Evolutionary conservation across 2,797 vertebrate species (phyloP).

Genomic region (Lagorchestes hirsutus): DNA sequence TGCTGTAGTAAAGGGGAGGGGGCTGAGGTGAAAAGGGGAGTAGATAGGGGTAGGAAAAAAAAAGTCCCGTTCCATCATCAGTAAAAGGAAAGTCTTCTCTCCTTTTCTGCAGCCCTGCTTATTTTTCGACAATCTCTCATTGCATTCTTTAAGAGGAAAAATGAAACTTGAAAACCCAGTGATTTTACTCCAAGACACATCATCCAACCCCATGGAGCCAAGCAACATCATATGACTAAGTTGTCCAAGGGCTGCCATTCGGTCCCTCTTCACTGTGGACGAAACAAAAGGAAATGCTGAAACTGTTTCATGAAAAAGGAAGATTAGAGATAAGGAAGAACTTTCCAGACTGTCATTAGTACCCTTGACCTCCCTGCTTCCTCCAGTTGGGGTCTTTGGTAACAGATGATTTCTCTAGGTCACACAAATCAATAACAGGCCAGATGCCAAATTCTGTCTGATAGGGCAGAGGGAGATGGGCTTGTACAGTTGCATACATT

Average conservation of each 20-base stretch:
- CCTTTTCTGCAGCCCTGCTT: conserved; percentile 1
- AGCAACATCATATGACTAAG: not conserved
- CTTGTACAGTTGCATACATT: not conserved
- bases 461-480: not conserved
- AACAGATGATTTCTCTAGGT: not conserved
- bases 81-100: not conserved
- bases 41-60: not conserved
- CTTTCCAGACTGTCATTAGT: not conserved
- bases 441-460: not conserved
- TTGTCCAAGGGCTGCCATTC: not conserved
- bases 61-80: conserved; percentile 12
- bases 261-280: not conserved
- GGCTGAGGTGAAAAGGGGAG: not conserved
- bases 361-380: not conserved
- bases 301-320: not conserved
- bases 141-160: not conserved
- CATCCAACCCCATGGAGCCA: not conserved
- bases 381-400: not conserved
- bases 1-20: conserved; percentile 34
- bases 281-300: not conserved
- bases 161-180: not conserved
- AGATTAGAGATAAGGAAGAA: not conserved
- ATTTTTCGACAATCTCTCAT: conserved; percentile 19
- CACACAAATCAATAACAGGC: not conserved
- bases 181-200: not conserved